Conservation (phyloP, 2,797 vertebrate genomes). For the Acanthopagrus latus region DNA sequence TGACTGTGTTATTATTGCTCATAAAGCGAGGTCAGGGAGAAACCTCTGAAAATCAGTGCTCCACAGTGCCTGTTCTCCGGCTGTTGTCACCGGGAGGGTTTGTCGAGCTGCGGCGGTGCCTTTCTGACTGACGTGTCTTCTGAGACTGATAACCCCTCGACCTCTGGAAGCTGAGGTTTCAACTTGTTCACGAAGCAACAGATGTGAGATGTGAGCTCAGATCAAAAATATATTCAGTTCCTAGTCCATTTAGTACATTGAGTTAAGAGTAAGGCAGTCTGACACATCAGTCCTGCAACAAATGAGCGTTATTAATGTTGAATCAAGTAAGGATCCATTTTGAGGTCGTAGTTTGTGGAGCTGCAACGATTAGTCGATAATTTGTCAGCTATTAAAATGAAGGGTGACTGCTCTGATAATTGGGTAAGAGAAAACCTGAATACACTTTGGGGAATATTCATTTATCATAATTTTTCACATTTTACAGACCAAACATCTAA, state of each 20-base stretch:
- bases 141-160: slow-evolving; percentile 4
- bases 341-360: neutral
- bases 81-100: slow-evolving; percentile 8
- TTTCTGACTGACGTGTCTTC: neutral
- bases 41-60: slow-evolving; percentile 46
- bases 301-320: neutral
- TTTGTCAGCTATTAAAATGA: no score
- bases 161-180: neutral
- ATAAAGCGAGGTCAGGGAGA: neutral
- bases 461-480: no score
- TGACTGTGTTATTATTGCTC: slow-evolving; percentile 5
- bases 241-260: neutral
- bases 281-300: neutral
- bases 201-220: neutral
- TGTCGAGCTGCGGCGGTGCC: neutral
- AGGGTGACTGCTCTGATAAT: no score
- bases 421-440: no score
- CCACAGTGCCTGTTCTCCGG: neutral
- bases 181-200: neutral
- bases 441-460: no score
- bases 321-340: neutral
- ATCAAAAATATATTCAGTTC: neutral
- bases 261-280: neutral
- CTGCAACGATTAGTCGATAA: no score
- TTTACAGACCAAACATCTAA: no score